These are phyloP conservation scores for Embiotoca jacksoni DNA, from an alignment of 2,113 vertebrate genomes.

Conservation along the genomic window DNA sequence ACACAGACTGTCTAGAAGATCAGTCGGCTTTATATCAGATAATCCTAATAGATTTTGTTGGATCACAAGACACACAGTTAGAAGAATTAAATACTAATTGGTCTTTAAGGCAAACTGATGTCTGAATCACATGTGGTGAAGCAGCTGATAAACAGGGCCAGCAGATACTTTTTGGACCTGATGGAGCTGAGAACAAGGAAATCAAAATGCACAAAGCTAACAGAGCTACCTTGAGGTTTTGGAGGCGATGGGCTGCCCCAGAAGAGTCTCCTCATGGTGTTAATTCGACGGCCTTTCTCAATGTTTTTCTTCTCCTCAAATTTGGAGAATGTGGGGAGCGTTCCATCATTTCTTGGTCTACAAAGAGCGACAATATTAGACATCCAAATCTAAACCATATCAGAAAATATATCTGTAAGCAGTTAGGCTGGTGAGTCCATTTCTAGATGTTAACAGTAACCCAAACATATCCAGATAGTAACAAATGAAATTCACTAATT, in stretches of 20 bases:
- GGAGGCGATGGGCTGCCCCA: conserved; percentile 79
- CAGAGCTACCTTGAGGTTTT: conserved; percentile 73
- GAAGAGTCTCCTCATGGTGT: conserved; percentile 81
- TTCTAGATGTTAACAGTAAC: no score
- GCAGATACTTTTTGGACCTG: not conserved
- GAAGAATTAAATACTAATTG: not conserved
- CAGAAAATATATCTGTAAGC: not conserved
- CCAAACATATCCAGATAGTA: no score
- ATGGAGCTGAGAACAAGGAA: not conserved
- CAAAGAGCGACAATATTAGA: conserved; percentile 11
- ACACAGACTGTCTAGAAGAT: not conserved
- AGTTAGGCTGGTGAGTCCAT: not conserved
- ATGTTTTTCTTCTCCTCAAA: conserved; percentile 83
- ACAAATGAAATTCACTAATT: no score
- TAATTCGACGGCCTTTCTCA: conserved; percentile 82
- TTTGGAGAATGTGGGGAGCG: conserved; percentile 77
- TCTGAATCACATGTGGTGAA: not conserved
- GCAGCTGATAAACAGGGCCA: not conserved
- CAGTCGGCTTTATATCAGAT: not conserved
- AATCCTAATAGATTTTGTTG: not conserved
- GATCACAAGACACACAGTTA: not conserved
- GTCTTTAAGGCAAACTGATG: not conserved
- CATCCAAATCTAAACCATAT: not conserved
- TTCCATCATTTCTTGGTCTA: conserved; percentile 64
- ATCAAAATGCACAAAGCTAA: not conserved